phyloP scores from a whole-genome alignment of 2,113 vertebrate species.

The Psettodes erumei region DNA sequence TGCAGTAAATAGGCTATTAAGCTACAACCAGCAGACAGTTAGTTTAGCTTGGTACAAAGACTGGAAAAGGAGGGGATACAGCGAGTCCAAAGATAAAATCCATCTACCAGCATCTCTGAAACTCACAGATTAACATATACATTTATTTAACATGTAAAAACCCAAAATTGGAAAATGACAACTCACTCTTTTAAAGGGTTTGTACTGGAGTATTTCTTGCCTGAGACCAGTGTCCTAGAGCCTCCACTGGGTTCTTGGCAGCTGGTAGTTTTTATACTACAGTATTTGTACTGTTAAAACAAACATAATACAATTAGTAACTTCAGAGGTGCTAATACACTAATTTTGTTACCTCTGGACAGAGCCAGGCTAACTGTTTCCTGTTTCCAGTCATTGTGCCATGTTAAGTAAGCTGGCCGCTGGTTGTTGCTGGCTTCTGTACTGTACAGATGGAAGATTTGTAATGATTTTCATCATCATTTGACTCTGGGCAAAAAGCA shows the following conservation, averaged over 20 bases:
- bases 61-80: no score
- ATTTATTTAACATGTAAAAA: neutral
- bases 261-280: neutral
- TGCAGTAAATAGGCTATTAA: no score
- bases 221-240: neutral
- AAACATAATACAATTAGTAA: neutral
- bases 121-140: neutral
- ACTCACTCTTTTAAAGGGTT: no score
- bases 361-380: neutral
- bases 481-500: neutral
- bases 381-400: no score
- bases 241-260: neutral
- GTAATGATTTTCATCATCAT: neutral
- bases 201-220: no score
- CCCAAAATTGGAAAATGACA: no score
- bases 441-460: neutral
- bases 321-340: neutral
- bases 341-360: neutral
- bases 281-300: neutral
- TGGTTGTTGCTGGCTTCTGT: neutral
- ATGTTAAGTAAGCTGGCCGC: neutral
- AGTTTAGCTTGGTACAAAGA: no score
- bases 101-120: neutral
- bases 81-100: neutral
- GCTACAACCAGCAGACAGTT: no score